Percentiles rank a stretch among this genome's conserved stretches.
Conservation (phyloP, 2,797 vertebrate species). For the Chrosomus eos region DNA sequence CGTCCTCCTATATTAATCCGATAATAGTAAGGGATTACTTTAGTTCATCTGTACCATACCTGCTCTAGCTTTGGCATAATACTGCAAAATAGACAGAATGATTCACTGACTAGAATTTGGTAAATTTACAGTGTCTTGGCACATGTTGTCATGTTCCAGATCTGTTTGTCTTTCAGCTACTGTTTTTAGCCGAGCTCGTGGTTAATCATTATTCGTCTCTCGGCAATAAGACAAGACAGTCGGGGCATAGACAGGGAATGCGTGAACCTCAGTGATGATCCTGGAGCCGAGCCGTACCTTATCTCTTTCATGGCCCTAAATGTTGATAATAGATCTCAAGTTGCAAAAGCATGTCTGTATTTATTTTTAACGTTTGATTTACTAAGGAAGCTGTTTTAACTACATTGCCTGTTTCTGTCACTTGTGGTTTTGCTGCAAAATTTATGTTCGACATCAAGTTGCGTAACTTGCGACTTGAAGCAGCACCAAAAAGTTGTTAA, state of each 20-base stretch:
- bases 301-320: neutral
- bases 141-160: slow-evolving; percentile 7
- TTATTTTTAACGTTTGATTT: neutral
- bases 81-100: neutral
- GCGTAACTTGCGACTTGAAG: neutral
- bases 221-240: slow-evolving; percentile 25
- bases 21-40: slow-evolving; percentile 17
- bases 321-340: neutral
- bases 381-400: neutral
- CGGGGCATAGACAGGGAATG: slow-evolving; percentile 24
- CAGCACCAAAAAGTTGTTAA: neutral
- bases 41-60: neutral
- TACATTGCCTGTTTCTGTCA: too few species aligned
- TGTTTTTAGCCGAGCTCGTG: slow-evolving; percentile 22
- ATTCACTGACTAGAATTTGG: neutral
- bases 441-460: neutral
- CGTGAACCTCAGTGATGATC: slow-evolving; percentile 13
- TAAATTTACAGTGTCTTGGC: neutral
- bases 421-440: neutral
- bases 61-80: neutral
- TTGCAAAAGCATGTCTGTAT: neutral
- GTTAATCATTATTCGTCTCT: slow-evolving; percentile 61
- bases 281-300: slow-evolving; percentile 13
- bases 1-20: neutral
- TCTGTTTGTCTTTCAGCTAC: slow-evolving; percentile 15